A percentile compares a stretch with the other conserved stretches of the same genome.
These are phyloP conservation scores for Okamejei kenojei DNA, from an alignment of 2,797 vertebrate genomes.

Conservation along the genomic window DNA sequence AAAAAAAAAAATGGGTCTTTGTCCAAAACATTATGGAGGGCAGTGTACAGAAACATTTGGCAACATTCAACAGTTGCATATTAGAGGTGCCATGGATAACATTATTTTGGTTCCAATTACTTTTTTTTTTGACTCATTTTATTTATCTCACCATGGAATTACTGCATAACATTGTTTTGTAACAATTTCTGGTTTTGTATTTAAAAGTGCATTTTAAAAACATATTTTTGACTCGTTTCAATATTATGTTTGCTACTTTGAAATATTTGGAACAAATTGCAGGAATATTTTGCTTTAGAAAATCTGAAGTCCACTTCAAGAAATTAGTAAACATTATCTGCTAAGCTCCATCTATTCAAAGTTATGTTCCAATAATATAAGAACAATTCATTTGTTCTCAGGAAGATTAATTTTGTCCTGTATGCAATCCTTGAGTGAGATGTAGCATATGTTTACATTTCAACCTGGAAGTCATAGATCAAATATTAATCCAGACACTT, in stretches of 20 bases:
- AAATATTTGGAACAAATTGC: not conserved
- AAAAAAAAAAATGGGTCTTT: too few relatives aligned
- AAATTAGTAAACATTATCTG: not conserved
- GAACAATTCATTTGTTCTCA: not conserved
- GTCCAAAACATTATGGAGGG: too few relatives aligned
- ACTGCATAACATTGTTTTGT: too few relatives aligned
- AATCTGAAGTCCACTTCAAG: not conserved
- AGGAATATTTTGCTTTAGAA: not conserved
- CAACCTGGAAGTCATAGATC: not conserved
- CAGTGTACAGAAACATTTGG: too few relatives aligned
- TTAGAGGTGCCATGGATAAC: too few relatives aligned
- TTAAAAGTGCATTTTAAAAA: too few relatives aligned
- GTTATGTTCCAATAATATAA: not conserved
- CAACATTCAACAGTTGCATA: too few relatives aligned
- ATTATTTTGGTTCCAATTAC: too few relatives aligned
- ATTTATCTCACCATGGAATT: too few relatives aligned
- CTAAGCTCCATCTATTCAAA: not conserved
- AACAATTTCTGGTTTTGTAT: too few relatives aligned
- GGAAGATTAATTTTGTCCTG: not conserved
- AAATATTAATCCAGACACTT: not conserved
- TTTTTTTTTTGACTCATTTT: too few relatives aligned
- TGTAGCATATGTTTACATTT: not conserved
- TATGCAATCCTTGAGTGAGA: not conserved
- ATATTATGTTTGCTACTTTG: not conserved
- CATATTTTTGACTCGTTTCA: not conserved